Conservation (phyloP, 2,797 vertebrate genomes). For the Australoheros facetus region DNA sequence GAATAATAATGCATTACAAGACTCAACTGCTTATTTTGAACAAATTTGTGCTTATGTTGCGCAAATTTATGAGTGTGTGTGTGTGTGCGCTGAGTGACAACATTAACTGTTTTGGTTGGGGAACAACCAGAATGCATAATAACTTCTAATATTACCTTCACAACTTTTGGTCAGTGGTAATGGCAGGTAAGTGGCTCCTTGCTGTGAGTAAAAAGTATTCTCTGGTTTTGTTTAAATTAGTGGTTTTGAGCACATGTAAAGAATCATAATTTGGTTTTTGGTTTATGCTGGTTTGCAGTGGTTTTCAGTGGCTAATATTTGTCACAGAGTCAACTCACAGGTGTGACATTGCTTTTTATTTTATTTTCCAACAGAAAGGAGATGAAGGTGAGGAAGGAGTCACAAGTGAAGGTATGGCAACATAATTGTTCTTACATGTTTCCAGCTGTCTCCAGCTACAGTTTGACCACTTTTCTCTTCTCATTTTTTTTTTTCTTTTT, state of each 20-base stretch:
- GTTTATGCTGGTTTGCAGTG: constrained; percentile 22
- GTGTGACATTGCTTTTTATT: constrained; percentile 39
- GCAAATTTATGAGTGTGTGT: not conserved
- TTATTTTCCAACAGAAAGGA: constrained; percentile 85
- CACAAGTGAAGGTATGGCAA: constrained; percentile 92
- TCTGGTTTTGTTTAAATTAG: not conserved
- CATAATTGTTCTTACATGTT: not conserved
- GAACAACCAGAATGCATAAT: not conserved
- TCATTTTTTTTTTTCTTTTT: too few relatives aligned
- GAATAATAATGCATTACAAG: not conserved
- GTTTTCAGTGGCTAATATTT: not conserved
- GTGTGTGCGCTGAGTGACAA: not conserved
- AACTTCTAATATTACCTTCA: not conserved
- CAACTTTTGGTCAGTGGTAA: not conserved
- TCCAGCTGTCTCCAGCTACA: not conserved
- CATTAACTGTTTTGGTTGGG: not conserved
- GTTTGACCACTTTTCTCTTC: not conserved
- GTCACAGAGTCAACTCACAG: not conserved
- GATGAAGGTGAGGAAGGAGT: constrained; percentile 95
- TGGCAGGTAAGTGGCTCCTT: constrained; percentile 5
- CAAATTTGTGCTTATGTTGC: not conserved
- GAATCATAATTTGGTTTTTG: not conserved
- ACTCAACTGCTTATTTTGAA: constrained; percentile 49
- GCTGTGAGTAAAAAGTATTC: not conserved
- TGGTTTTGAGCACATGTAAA: not conserved